phyloP scores from a whole-genome alignment of 2,797 vertebrate species.

The Ispidina picta region DNA sequence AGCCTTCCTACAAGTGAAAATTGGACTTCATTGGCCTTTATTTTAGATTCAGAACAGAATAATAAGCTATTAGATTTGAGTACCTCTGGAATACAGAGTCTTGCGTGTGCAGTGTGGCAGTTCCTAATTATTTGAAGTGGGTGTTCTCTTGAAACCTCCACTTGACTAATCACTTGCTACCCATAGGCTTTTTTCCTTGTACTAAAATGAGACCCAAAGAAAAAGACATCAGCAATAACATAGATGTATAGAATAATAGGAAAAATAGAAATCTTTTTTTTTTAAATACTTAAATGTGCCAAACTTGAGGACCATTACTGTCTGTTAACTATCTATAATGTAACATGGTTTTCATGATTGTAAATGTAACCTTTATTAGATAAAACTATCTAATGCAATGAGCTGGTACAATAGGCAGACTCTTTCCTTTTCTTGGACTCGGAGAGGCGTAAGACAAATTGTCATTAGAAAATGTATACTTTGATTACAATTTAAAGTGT shows the following conservation, averaged over 20 bases:
- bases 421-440: not conserved
- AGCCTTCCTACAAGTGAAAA: not conserved
- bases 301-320: not conserved
- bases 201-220: not conserved
- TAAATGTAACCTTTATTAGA: not conserved
- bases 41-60: not conserved
- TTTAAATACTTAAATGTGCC: not conserved
- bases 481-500: not conserved
- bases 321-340: not conserved
- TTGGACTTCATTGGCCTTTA: not conserved
- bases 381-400: not conserved
- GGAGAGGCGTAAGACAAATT: not conserved
- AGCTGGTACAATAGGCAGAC: not conserved
- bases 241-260: not conserved
- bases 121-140: not conserved
- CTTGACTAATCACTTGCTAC: not conserved
- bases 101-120: not conserved
- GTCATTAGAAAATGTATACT: not conserved
- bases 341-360: not conserved
- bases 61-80: not conserved
- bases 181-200: not conserved
- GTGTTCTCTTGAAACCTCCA: not conserved
- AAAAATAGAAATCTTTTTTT: not conserved
- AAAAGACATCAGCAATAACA: not conserved
- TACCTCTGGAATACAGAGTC: not conserved